phyloP scores from a whole-genome alignment of 2,113 vertebrate genomes.

The Meleagris gallopavo region DNA sequence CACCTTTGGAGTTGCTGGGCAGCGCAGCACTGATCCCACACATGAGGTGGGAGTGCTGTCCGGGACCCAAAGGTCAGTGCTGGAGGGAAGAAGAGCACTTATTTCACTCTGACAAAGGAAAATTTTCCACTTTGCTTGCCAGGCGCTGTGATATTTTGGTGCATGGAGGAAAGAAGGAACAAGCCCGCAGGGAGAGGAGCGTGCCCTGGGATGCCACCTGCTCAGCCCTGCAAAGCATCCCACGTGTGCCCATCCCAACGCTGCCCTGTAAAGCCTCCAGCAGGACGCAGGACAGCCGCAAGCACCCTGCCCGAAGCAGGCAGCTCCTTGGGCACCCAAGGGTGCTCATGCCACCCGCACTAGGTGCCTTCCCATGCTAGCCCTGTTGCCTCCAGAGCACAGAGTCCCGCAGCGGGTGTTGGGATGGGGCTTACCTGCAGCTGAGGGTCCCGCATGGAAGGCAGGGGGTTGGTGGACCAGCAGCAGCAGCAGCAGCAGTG shows the following conservation, averaged over 20 bases:
- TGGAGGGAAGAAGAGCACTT: constrained; percentile 14
- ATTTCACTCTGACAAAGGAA: constrained; percentile 18
- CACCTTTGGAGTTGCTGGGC: background rate
- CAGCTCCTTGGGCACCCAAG: background rate
- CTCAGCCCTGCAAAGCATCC: background rate
- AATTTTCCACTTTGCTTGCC: constrained; percentile 5
- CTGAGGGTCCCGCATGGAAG: background rate
- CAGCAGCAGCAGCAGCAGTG: background rate
- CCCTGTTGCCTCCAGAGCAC: fast-evolving
- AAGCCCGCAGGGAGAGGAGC: background rate
- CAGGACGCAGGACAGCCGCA: background rate
- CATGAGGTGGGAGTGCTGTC: background rate
- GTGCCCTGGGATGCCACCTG: background rate
- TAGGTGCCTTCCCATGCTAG: background rate
- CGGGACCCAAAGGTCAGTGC: background rate
- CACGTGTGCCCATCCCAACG: background rate
- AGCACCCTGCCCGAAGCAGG: background rate
- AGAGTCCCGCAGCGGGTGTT: background rate
- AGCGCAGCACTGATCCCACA: fast-evolving
- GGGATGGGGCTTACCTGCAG: constrained; percentile 44
- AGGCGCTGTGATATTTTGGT: background rate
- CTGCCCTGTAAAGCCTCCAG: background rate
- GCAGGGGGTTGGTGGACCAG: background rate
- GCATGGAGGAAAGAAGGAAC: background rate
- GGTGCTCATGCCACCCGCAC: fast-evolving